phyloP scores from a whole-genome alignment of 1,140 invertebrate species.

The Drosophila subobscura region DNA sequence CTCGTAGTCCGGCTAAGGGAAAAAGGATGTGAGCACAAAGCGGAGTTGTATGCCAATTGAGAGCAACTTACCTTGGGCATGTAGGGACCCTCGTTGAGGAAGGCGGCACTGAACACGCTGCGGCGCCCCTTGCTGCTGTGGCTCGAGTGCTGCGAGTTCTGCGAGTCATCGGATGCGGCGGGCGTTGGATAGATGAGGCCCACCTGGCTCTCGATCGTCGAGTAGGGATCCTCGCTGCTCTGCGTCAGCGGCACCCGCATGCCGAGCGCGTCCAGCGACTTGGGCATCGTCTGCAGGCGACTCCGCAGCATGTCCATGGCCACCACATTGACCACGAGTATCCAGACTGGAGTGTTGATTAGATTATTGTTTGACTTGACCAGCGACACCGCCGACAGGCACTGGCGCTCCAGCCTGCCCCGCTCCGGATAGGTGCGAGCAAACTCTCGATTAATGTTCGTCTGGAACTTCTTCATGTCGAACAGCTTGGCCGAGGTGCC shows the following conservation, averaged over 20 bases:
- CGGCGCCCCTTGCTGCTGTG: conserved; percentile 74
- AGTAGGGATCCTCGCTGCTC: conserved; percentile 80
- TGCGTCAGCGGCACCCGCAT: conserved; percentile 67
- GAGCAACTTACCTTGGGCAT: conserved; percentile 71
- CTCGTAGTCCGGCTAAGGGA: conserved; percentile 76
- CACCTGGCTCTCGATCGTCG: conserved; percentile 82
- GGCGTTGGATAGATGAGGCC: conserved; percentile 79
- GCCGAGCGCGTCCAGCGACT: conserved; percentile 72
- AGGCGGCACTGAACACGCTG: conserved; percentile 73
- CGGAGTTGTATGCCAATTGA: too few species aligned
- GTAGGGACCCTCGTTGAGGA: conserved; percentile 79
- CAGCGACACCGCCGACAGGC: conserved; percentile 94
- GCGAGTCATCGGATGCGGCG: conserved; percentile 79
- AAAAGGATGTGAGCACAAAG: neutral
- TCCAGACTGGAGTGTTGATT: conserved; percentile 96
- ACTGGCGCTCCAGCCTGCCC: conserved; percentile 93
- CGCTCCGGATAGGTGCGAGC: conserved; percentile 94
- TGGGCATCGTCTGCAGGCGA: conserved; percentile 88
- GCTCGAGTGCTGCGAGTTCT: conserved; percentile 75
- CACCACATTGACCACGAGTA: conserved; percentile 97
- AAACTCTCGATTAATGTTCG: conserved; percentile 94
- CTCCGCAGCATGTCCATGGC: conserved; percentile 98
- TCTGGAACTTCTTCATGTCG: conserved; percentile 98
- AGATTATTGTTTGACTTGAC: conserved; percentile 94
- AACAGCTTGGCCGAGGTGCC: conserved; percentile 97